These are phyloP conservation scores for Neofelis nebulosa DNA, from an alignment of 2,113 vertebrate species.

Conservation along the genomic window DNA sequence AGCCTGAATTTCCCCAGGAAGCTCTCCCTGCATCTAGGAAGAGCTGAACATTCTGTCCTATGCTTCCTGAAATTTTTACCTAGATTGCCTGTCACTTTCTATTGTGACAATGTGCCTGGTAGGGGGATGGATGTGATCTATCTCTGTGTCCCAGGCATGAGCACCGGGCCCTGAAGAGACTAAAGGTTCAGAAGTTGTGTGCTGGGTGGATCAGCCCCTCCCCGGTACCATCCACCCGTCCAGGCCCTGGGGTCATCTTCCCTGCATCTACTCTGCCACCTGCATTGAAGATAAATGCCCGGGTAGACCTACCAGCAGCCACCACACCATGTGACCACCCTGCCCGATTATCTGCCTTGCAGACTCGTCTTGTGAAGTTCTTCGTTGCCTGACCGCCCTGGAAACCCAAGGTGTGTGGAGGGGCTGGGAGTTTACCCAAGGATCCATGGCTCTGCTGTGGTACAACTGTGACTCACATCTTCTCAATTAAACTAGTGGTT, in stretches of 20 bases:
- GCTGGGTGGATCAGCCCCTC: no score
- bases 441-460: neutral
- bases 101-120: neutral
- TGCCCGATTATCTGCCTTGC: neutral
- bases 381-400: neutral
- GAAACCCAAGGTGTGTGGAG: neutral
- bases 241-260: neutral
- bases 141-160: neutral
- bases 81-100: neutral
- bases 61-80: neutral
- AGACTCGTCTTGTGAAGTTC: neutral
- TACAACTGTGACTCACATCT: accelerated
- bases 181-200: neutral
- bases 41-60: neutral
- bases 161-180: neutral
- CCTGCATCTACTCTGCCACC: no score
- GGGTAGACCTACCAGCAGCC: accelerated
- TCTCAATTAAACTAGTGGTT: accelerated
- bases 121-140: neutral
- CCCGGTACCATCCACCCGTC: accelerated
- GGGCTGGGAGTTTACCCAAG: neutral
- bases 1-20: neutral
- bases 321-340: accelerated
- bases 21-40: neutral
- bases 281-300: neutral